Evolutionary conservation across 2,797 vertebrate genomes (phyloP), one percentile per base, ranked within the genome.

Genomic region (Smutsia temminckii): DNA sequence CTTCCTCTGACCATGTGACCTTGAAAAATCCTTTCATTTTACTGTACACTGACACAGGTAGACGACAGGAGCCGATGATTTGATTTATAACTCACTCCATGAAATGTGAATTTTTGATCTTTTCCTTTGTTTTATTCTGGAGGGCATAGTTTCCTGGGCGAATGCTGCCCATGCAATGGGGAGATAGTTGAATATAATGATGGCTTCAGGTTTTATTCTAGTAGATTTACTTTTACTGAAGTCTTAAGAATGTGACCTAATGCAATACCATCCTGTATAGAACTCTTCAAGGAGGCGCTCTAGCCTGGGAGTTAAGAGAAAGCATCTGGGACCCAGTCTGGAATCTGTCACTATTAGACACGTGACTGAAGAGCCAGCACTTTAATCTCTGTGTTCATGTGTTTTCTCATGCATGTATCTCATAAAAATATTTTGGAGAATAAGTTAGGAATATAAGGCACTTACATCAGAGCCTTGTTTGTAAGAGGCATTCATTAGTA

Each of bases 241-340:
- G 46, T 46, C 12, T 61, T 59, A 23, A n/a, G 29, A 72, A 7
- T 37, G 55, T 32, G 32, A 18, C 37, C 72, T 2, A 40, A 6
- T 10, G n/a, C 13, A 46, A 8, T 14, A 0, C 6, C 57, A 32
- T 21, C 46, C 40, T 11, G 3, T 55, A 3, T 1, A 0, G 12
- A 34, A 4, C 20, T 90, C 42, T 55, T 49, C 12, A 5, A 34
- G 34, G 49, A 51, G 59, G 20, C 27, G 25, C 20, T 11, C 37
- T 21, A 61, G 71, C 9, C 66, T 69, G 51, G 23, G 46, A 40
- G 11, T 55, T 64, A 25, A 51, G 81, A 57, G 59, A 72, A 59
- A 61, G 7, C 4, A 3, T 34, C 32, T 68, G 42, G 40, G 40
- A 2, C 63, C 90, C 27, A 20, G n/a, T 80, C 53, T 51, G 10